phyloP scores from a whole-genome alignment of 1,140 invertebrate species.

The Aphelinus atriplicis region DNA sequence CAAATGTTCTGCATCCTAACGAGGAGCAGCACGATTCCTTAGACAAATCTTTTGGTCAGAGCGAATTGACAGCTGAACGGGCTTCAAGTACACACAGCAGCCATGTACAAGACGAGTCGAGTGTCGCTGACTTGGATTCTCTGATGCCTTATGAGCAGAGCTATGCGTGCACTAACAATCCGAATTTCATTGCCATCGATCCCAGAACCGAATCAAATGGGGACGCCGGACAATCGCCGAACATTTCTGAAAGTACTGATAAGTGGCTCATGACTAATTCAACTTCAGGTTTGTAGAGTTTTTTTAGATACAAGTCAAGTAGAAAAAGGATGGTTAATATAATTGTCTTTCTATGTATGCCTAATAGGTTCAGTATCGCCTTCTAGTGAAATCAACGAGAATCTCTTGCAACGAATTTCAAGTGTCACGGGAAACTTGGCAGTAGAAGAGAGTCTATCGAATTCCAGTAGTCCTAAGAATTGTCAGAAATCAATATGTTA shows the following conservation, averaged over 20 bases:
- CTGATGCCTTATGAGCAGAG: slow-evolving; percentile 62
- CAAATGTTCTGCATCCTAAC: not conserved
- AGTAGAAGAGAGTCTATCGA: slow-evolving; percentile 5
- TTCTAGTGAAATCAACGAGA: not conserved
- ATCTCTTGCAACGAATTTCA: slow-evolving; percentile 10
- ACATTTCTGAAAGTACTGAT: slow-evolving; percentile 7
- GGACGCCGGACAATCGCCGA: not conserved
- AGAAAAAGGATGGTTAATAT: no score
- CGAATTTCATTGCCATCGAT: slow-evolving; percentile 40
- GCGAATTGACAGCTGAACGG: not conserved
- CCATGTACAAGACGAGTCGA: slow-evolving; percentile 45
- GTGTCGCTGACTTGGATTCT: slow-evolving; percentile 58
- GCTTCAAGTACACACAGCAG: slow-evolving; percentile 35
- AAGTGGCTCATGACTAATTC: slow-evolving; percentile 31
- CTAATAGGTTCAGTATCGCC: not conserved
- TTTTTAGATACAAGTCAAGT: not conserved
- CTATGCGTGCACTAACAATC: slow-evolving; percentile 56
- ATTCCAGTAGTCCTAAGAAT: slow-evolving; percentile 13
- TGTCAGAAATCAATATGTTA: slow-evolving; percentile 30
- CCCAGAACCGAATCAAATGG: not conserved
- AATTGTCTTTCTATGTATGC: no score
- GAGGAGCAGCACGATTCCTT: slow-evolving; percentile 8
- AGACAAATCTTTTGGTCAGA: not conserved
- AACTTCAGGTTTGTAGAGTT: slow-evolving; percentile 17
- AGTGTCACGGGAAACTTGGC: slow-evolving; percentile 2